Conservation (phyloP, 2,888 invertebrate genomes). For the Ormia ochracea region DNA sequence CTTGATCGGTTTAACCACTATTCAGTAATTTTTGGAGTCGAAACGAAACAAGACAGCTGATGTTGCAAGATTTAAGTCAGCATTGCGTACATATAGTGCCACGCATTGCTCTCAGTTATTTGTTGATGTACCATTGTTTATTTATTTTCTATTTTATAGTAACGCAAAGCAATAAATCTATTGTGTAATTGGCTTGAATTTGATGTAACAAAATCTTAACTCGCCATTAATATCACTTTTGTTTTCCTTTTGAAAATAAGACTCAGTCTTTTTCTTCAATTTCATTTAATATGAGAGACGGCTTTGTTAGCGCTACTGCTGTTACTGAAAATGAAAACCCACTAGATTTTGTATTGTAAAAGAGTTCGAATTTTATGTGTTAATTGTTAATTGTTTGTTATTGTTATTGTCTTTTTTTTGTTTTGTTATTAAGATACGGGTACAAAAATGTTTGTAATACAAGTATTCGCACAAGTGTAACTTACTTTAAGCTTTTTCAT, state of each 20-base stretch:
- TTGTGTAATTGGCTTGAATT: constrained; percentile 7
- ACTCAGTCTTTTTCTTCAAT: constrained; percentile 16
- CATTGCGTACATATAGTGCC: no score
- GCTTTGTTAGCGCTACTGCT: no score
- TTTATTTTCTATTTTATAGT: no score
- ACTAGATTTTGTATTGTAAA: constrained; percentile 15
- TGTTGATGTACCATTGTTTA: no score
- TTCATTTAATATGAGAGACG: background rate
- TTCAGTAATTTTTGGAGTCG: no score
- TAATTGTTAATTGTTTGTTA: constrained; percentile 15
- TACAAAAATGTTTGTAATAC: background rate
- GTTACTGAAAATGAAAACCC: background rate
- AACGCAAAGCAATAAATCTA: background rate
- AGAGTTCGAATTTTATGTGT: constrained; percentile 8
- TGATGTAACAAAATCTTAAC: constrained; percentile 14
- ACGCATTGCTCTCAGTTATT: no score
- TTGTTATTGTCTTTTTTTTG: background rate
- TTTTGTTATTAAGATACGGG: no score
- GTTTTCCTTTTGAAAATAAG: background rate
- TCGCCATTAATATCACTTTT: background rate
- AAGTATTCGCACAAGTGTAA: background rate
- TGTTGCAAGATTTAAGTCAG: no score
- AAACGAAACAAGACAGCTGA: no score
- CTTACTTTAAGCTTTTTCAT: constrained; percentile 81
- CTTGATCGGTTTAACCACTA: no score